Base-by-base conservation (phyloP, 2,888 invertebrate species). In the Megamerina dolium region DNA sequence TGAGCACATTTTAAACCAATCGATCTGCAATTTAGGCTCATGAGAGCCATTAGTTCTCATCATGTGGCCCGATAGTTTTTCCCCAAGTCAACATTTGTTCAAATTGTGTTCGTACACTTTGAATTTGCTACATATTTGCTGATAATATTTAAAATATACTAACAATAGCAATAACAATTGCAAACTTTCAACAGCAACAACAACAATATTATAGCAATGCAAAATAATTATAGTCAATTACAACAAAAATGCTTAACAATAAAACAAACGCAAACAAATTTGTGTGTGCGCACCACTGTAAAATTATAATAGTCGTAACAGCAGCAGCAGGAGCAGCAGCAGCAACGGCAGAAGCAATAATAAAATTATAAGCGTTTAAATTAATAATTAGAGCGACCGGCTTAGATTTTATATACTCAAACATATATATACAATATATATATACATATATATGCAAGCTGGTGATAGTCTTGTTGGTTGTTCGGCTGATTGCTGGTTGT, bases 81-180 rank as follows among this genome's bases (percentile, higher is more conserved):
- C n/a, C n/a, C n/a, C n/a, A n/a, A n/a, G n/a, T n/a, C n/a, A n/a
- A n/a, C n/a, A 60, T 62, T 64, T 61, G 61, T 60, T 57, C 58
- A 50, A 53, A 29, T 53, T 58, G 51, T 54, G 56, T 54, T 56
- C 54, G 49, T 44, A 48, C 51, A 54, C 53, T 56, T 59, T 54
- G 58, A 58, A 63, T 64, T n/a, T 62, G 58, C 59, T 53, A 47
- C 56, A n/a, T n/a, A n/a, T n/a, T 55, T 46, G 43, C 48, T 44
- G 38, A 39, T 45, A 41, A 41, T 41, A 35, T n/a, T n/a, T n/a
- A n/a, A n/a, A n/a, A n/a, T n/a, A 41, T 58, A 56, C 57, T 54
- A 53, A 51, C 46, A 52, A 46, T 45, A 48, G 35, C 38, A 45
- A 40, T 35, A 32, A 40, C n/a, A n/a, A n/a, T n/a, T n/a, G 13